These are phyloP conservation scores for Phaethon lepturus DNA, from an alignment of 2,113 vertebrate genomes.

Conservation along the genomic window DNA sequence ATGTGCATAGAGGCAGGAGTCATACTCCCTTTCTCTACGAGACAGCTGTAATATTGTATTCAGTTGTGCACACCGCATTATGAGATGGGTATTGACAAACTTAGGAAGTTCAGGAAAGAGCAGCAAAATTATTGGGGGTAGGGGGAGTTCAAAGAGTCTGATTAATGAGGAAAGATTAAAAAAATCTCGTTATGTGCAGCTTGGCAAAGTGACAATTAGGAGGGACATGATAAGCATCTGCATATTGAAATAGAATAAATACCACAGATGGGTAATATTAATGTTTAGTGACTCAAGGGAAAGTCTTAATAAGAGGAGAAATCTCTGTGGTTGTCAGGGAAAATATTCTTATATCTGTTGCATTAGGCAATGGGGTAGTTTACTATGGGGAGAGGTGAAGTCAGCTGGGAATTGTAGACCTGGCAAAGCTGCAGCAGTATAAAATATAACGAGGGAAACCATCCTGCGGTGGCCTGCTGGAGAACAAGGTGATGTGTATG, in stretches of 20 bases:
- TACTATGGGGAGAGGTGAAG: neutral
- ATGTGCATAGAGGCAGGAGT: neutral
- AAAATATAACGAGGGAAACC: neutral
- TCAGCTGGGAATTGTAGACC: neutral
- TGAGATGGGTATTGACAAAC: neutral
- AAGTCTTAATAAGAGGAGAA: constrained; percentile 13
- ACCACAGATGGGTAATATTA: constrained; percentile 44
- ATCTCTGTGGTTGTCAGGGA: constrained; percentile 9
- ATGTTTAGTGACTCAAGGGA: constrained; percentile 26
- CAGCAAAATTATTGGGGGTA: neutral
- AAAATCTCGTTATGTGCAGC: constrained; percentile 33
- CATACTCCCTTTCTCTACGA: neutral
- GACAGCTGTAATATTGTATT: neutral
- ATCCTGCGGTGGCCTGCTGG: neutral
- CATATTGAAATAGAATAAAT: constrained; percentile 20
- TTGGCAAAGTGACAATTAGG: neutral
- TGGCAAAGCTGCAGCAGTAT: neutral
- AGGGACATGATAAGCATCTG: neutral
- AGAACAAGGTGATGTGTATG: neutral
- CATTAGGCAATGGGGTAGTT: neutral
- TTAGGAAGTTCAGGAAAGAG: neutral
- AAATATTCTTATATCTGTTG: constrained; percentile 20
- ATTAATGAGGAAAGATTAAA: constrained; percentile 4
- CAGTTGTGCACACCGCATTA: neutral
- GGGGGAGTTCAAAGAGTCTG: neutral